A percentile compares a stretch with the other conserved stretches of the same genome.
phyloP scores from a whole-genome alignment of 2,888 invertebrate genomes.

The Athetis lepigone region DNA sequence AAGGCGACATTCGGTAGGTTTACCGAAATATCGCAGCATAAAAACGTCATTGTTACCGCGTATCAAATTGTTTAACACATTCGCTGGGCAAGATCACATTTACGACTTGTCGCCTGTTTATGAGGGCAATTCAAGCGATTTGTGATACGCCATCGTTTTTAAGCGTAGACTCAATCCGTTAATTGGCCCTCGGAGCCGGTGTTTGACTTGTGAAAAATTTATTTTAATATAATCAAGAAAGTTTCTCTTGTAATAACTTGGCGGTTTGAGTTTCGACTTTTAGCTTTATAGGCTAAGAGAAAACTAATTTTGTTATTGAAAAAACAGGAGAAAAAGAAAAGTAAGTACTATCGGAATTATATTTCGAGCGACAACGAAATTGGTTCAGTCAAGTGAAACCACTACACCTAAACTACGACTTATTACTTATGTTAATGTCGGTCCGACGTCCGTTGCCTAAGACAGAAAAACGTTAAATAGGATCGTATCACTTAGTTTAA shows the following conservation, averaged over 20 bases:
- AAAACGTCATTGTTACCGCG: constrained; percentile 85
- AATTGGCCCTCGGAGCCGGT: constrained; percentile 60
- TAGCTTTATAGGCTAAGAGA: neutral
- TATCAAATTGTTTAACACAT: constrained; percentile 89
- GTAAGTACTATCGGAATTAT: neutral
- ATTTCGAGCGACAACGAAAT: constrained; percentile 8
- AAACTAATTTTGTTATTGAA: constrained; percentile 14
- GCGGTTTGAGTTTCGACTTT: constrained; percentile 5
- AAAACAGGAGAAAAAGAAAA: neutral
- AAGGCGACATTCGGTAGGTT: constrained; percentile 80
- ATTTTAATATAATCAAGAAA: constrained; percentile 19
- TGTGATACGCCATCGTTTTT: constrained; percentile 76
- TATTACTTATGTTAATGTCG: constrained; percentile 59
- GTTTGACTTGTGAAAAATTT: constrained; percentile 20
- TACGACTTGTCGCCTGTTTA: constrained; percentile 84
- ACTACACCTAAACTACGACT: constrained; percentile 47
- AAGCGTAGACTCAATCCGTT: constrained; percentile 70
- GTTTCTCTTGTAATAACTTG: constrained; percentile 14
- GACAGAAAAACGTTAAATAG: constrained; percentile 63
- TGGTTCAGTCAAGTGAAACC: constrained; percentile 49
- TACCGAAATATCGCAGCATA: constrained; percentile 87
- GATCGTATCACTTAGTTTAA: constrained; percentile 77
- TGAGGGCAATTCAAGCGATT: constrained; percentile 78
- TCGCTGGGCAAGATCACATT: constrained; percentile 75
- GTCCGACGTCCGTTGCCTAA: constrained; percentile 34